A percentile compares a stretch with the other conserved stretches of the same genome.
Evolutionary conservation across 2,888 invertebrate genomes (phyloP).

Genomic region (Cephonodes hylas): DNA sequence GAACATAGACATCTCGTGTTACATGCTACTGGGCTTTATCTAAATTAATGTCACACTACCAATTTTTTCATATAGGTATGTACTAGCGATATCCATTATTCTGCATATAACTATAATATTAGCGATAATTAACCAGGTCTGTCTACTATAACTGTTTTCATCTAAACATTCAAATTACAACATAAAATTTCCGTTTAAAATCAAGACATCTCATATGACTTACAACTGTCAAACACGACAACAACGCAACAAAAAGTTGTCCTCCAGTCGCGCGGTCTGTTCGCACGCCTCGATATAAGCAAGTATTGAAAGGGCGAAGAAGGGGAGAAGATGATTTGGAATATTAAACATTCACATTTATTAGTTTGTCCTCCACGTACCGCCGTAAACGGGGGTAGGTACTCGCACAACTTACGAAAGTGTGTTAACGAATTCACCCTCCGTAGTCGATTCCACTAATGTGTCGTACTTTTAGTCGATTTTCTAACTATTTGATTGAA

Average conservation of each 20-base stretch:
- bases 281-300: slow-evolving; percentile 62
- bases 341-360: slow-evolving; percentile 81
- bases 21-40: no score
- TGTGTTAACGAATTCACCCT: slow-evolving; percentile 72
- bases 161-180: no score
- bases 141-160: no score
- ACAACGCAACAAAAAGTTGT: background rate
- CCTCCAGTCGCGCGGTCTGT: background rate
- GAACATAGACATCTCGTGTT: no score
- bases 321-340: slow-evolving; percentile 66
- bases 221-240: no score
- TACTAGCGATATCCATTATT: no score
- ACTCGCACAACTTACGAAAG: slow-evolving; percentile 73
- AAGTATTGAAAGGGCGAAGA: slow-evolving; percentile 63
- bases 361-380: slow-evolving; percentile 79
- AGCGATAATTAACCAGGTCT: no score
- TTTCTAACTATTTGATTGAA: slow-evolving; percentile 16
- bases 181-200: no score
- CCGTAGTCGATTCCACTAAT: slow-evolving; percentile 67
- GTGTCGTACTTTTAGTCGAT: slow-evolving; percentile 61
- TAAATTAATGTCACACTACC: no score
- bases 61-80: no score
- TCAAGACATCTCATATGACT: no score
- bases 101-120: no score
- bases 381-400: slow-evolving; percentile 74